Evolutionary conservation across 2,888 invertebrate genomes (phyloP), one percentile per base, ranked within the genome.

Genomic region (Trachelus stipa): DNA sequence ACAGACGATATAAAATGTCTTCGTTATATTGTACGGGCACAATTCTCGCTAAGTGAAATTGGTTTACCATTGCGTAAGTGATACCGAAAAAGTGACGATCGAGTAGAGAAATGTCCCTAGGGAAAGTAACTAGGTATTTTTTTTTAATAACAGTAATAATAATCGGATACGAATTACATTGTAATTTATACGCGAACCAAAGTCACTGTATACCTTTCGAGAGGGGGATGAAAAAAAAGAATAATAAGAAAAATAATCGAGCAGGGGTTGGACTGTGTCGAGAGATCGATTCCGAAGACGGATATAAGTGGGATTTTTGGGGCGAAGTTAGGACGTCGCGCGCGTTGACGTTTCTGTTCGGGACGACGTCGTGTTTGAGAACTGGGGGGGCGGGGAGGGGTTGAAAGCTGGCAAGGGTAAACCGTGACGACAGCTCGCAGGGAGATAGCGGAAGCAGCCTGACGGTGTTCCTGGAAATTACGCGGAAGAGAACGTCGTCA

Each of bases 391-490:
- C 0, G 15, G 0, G 9, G 23, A 6, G 40, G 15, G 56, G 23
- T 23, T 56, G 56, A 56, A 56, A 56, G 56, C 56, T 6, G 23
- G 56, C 9, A 9, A 56, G 56, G 56, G 56, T 56, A 56, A 56
- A 23, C 23, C 23, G 23, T 56, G 56, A 56, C 56, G 56, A 56
- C 56, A 71, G 76, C 23, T 56, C 73, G 73, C 73, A 71, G 73
- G 71, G 73, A 76, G 76, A 76, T 76, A 76, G 56, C 73, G 76
- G 76, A 76, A 76, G 76, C 73, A 73, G 73, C n/a, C n/a, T 12
- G 73, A 23, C 34, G 15, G 4, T 34, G 71, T 34, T 71, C 33
- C 31, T 68, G 74, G 74, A 77, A 77, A 77, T 77, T 73, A 74
- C 35, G 68, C 30, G 68, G 4, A 71, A 73, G 68, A 77, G 77